Evolutionary conservation across 2,888 invertebrate genomes (phyloP), one percentile per base, ranked within the genome.

Genomic region (Elegia similella): DNA sequence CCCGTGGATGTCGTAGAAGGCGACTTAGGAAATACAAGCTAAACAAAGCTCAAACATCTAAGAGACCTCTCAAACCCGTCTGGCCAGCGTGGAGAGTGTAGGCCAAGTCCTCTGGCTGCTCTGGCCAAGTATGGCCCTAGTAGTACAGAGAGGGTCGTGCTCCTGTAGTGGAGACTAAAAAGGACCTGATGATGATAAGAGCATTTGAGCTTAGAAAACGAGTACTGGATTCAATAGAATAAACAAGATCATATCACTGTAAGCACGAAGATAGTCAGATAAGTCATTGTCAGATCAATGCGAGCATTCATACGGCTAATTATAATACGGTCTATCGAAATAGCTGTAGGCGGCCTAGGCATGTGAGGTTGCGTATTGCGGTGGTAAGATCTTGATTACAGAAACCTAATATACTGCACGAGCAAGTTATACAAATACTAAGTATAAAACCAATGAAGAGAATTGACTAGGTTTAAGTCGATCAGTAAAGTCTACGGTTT

Each of bases 381-480:
- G 58, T 56, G 58, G 43, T 52, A 50, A 58, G 47, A 15, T 38
- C 55, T 34, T 42, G 47, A 50, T 44, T 52, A 55, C 55, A 55
- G 76, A 67, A 73, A 73, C 59, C 56, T 66, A 76, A 77, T 23
- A 77, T 66, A 38, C 38, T 38, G n/a, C n/a, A n/a, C 38, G 12
- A 6, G n/a, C 38, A 8, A 38, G 8, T n/a, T 38, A n/a, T n/a
- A 38, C n/a, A n/a, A 38, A 38, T 23, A 23, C 3, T 38, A 38
- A 5, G 1, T 38, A 12, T 38, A 38, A 38, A 23, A 23, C 23
- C 38, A 38, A 38, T 10, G 38, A 38, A 10, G 12, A 38, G n/a
- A 38, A 38, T 2, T 8, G 12, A 38, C 5, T 38, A 38, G n/a
- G 12, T 38, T n/a, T 38, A 12, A 12, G 38, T 2, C n/a, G 5